A percentile compares a stretch with the other conserved stretches of the same genome.
phyloP scores from a whole-genome alignment of 2,888 invertebrate genomes.

The Disparrhopalites patrizii region DNA sequence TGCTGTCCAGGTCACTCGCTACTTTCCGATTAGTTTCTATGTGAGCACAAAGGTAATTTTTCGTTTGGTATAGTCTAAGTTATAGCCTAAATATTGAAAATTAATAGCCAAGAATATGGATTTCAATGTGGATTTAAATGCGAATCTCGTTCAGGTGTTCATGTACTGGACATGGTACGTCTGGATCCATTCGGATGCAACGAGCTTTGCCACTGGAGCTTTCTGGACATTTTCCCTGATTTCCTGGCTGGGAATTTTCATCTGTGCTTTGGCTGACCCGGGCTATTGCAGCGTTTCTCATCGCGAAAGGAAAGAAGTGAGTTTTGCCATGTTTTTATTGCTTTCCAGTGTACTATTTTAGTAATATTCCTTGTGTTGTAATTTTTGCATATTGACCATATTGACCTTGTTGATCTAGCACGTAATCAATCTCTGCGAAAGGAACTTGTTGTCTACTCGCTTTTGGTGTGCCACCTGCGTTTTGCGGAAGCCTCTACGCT shows the following conservation, averaged over 20 bases:
- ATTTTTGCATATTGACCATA: background rate
- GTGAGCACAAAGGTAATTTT: background rate
- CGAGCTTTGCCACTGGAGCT: background rate
- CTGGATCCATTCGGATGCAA: background rate
- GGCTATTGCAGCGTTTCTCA: background rate
- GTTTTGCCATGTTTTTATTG: background rate
- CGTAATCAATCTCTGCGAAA: slow-evolving; percentile 86
- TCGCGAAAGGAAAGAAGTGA: background rate
- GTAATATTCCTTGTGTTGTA: background rate
- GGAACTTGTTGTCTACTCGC: slow-evolving; percentile 78
- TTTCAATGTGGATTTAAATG: background rate
- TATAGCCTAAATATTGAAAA: background rate
- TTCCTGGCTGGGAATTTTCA: background rate
- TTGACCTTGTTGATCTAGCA: slow-evolving; percentile 62
- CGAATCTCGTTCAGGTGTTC: too few species aligned
- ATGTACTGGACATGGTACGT: slow-evolving; percentile 3
- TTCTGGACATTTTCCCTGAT: background rate
- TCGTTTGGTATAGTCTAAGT: background rate
- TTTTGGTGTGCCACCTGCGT: slow-evolving; percentile 95
- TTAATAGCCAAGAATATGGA: background rate
- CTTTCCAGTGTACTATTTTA: background rate
- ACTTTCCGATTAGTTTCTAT: background rate
- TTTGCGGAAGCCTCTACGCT: slow-evolving; percentile 84
- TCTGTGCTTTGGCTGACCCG: background rate
- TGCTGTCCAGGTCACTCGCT: background rate